Evolutionary conservation across 64 coral and sea anemone genomes (phyloP), one percentile per base, ranked within the genome.

Genomic region (Stylophora pistillata): DNA sequence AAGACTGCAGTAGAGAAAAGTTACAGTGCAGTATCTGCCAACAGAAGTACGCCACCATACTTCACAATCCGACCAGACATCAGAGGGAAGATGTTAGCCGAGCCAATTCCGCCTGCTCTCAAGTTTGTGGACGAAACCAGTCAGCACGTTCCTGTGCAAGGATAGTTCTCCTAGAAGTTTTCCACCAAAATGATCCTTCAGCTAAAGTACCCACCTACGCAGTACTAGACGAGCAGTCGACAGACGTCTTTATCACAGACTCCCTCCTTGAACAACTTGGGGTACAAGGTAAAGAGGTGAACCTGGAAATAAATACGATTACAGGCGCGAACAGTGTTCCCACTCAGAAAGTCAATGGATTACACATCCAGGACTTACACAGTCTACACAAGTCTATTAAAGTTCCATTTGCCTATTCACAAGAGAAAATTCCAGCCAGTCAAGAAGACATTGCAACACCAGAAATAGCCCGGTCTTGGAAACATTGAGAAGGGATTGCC

Each of bases 41-140:
- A 47, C 71, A 57, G 57, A 95, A 95, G 27, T 73, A 95, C 68
- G 85, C 72, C 66, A 91, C 94, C 37, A 26, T 78, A 78, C 37
- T 94, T 56, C 80, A 86, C 53, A 74, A 89, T 47, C 61, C 87
- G 53, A 78, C 80, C 23, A 37, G 59, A 68, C 73, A 78, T 60
- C 23, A 47, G 21, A 72, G 11, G 33, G 76, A 88, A 32, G 71
- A 75, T 32, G 31, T 14, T n/a, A 76, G 32, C 13, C 56, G 76
- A 59, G 37, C 56, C 32, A 89, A 26, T 31, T 89, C 87, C 66
- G 56, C 74, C 52, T 89, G 87, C 70, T 30, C 61, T 53, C 87
- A 89, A 78, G 87, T 89, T 53, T 79, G 74, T 71, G 63, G 76
- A 69, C 76, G 53, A 72, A 81, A n/a, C 10, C 74, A 81, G 75